phyloP scores from a whole-genome alignment of 2,888 invertebrate species.

The Plagodis pulveraria region DNA sequence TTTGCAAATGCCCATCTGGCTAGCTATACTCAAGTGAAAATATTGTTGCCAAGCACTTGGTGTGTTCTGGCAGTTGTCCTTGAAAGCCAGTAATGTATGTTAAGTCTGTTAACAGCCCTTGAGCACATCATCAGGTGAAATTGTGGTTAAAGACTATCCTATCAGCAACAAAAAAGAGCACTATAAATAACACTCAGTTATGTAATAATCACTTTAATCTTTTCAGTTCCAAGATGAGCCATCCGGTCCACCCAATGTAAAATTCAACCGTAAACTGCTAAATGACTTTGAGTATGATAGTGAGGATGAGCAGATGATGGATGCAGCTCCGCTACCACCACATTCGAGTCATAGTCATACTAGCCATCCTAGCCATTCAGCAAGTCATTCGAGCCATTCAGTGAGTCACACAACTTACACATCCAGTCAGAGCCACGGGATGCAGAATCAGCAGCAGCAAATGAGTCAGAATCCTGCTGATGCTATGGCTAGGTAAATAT shows the following conservation, averaged over 20 bases:
- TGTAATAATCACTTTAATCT: background rate
- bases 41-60: too few species aligned
- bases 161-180: too few species aligned
- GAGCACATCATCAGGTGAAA: background rate
- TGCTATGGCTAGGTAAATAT: conserved; percentile 70
- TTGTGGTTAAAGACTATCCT: too few species aligned
- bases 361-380: conserved; percentile 31
- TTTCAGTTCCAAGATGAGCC: conserved; percentile 73
- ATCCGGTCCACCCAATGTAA: conserved; percentile 77
- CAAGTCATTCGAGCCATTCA: conserved; percentile 30
- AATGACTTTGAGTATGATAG: conserved; percentile 95
- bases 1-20: too few species aligned
- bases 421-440: conserved; percentile 20
- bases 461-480: conserved; percentile 56
- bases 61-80: too few species aligned
- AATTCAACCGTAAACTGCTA: conserved; percentile 93
- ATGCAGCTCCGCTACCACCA: conserved; percentile 53
- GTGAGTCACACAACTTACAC: conserved; percentile 29
- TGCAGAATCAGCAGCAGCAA: conserved; percentile 25
- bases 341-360: conserved; percentile 39
- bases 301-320: conserved; percentile 90
- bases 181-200: too few species aligned
- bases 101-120: too few species aligned
- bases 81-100: too few species aligned
- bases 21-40: too few species aligned